Evolutionary conservation across 2,888 invertebrate species (phyloP).

Genomic region (Allolobophora icterica): DNA sequence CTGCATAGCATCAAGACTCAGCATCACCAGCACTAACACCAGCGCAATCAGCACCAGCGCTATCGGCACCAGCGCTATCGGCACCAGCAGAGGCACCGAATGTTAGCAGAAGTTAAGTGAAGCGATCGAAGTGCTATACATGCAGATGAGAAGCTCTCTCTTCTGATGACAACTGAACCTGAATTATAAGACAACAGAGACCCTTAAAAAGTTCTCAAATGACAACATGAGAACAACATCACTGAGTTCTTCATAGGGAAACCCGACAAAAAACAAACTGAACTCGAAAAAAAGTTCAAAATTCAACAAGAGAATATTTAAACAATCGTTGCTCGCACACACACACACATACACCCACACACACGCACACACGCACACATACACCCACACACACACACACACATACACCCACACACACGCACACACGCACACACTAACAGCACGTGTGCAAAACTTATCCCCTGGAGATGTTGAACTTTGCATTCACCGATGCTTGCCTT

Average conservation of each 20-base stretch:
- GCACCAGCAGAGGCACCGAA: no score
- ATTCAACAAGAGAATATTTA: neutral
- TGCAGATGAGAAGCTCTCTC: no score
- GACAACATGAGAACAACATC: neutral
- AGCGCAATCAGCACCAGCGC: no score
- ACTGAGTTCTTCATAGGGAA: neutral
- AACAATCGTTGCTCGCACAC: neutral
- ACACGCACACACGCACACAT: no score
- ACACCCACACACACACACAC: no score
- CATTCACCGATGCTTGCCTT: neutral
- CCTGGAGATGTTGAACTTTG: neutral
- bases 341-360: neutral
- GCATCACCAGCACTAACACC: no score
- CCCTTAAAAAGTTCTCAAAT: neutral
- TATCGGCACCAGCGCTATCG: no score
- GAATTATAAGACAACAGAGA: neutral
- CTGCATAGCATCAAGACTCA: no score
- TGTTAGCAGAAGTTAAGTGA: no score
- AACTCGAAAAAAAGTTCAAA: neutral
- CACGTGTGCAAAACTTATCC: neutral
- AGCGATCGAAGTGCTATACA: no score
- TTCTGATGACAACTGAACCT: neutral
- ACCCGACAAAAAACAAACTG: neutral
- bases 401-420: neutral
- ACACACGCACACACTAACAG: neutral